Conservation (phyloP, 1,140 invertebrate species). For the Saxidomus purpurata region DNA sequence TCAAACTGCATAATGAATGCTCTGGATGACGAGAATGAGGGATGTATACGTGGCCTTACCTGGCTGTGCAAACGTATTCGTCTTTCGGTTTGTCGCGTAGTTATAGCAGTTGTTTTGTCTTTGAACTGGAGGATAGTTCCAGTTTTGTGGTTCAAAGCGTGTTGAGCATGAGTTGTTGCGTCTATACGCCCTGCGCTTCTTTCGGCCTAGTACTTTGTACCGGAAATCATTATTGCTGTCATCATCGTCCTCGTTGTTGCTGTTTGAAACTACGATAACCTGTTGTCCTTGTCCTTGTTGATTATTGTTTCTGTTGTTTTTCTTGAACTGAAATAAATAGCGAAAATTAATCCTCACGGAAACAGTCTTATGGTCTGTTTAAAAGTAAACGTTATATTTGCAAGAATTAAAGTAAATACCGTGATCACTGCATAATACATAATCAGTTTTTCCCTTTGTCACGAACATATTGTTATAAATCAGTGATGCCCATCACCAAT, state of each 20-base stretch:
- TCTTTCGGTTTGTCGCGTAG: conserved; percentile 55
- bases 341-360: too few relatives aligned
- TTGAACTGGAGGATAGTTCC: conserved; percentile 49
- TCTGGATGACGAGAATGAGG: too few relatives aligned
- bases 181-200: conserved; percentile 6
- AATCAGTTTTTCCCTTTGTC: too few relatives aligned
- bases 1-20: too few relatives aligned
- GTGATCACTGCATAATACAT: too few relatives aligned
- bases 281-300: background rate
- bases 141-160: conserved; percentile 17
- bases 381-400: too few relatives aligned
- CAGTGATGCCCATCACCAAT: too few relatives aligned
- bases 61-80: conserved; percentile 65
- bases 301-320: background rate
- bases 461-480: too few relatives aligned
- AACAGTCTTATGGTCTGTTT: too few relatives aligned
- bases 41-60: too few relatives aligned
- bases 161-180: conserved; percentile 41
- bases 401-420: too few relatives aligned
- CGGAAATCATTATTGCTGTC: background rate
- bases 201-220: background rate
- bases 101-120: conserved; percentile 63
- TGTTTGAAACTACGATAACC: background rate
- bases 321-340: background rate
- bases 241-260: conserved; percentile 27